These are phyloP conservation scores for Megaptera novaeangliae DNA, from an alignment of 2,113 vertebrate species.

Conservation along the genomic window DNA sequence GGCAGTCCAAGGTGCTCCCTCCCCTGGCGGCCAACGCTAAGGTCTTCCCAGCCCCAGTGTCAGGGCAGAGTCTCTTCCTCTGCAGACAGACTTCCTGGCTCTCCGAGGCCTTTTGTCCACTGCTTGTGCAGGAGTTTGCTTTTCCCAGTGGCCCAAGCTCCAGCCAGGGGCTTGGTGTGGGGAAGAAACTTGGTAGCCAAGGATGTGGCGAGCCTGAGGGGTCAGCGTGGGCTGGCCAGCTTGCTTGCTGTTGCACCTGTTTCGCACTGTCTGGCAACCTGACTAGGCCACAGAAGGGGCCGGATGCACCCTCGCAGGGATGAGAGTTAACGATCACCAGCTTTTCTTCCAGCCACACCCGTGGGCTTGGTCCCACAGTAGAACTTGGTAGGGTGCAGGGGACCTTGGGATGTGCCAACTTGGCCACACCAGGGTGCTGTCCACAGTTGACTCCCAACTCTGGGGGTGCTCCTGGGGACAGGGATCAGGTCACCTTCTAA, in stretches of 20 bases:
- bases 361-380: background rate
- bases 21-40: constrained; percentile 15
- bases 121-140: background rate
- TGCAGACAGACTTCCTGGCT: background rate
- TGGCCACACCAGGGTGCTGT: background rate
- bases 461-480: background rate
- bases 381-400: background rate
- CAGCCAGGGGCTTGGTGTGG: background rate
- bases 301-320: background rate
- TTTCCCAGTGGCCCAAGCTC: background rate
- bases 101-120: background rate
- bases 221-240: fast-evolving
- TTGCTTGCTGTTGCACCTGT: background rate
- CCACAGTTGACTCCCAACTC: background rate
- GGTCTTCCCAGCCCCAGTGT: constrained; percentile 44
- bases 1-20: constrained; percentile 76
- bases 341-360: background rate
- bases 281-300: background rate
- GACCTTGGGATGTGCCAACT: background rate
- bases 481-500: background rate
- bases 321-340: background rate
- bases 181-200: background rate
- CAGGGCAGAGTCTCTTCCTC: background rate
- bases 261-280: background rate
- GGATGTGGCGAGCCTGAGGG: background rate